Evolutionary conservation across 2,888 invertebrate genomes (phyloP), one percentile per base, ranked within the genome.

Genomic region (Geophilus truncorum): DNA sequence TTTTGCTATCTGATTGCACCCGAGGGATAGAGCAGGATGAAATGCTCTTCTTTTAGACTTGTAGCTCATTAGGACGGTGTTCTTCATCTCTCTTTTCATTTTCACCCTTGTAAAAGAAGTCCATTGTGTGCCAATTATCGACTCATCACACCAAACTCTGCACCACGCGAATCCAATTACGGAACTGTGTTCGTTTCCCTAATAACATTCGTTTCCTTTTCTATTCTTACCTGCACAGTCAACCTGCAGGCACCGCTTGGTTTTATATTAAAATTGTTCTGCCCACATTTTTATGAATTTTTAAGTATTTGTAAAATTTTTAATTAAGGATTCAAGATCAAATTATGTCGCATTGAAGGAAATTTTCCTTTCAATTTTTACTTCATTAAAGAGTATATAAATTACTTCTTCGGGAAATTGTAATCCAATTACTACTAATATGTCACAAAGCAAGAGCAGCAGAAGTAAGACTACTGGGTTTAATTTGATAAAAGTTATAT

Each of bases 141-240:
- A 23, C 57, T 62, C 57, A 62, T 62, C 57, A 62, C 57, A 62
- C 21, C 57, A 21, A 62, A 62, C n/a, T 62, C 57, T n/a, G 57
- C 57, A 62, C 57, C 57, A 62, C 57, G 57, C 57, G 57, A 62
- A 62, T 62, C 57, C 57, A 62, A 62, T 62, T 62, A 62, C 57
- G 57, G 7, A 62, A n/a, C 21, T 18, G 21, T 62, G 57, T 62
- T 62, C 21, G 57, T 62, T 23, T 23, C 7, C 23, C 57, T 62
- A 62, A 62, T 21, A 18, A 18, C 57, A 6, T 62, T n/a, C n/a
- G n/a, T n/a, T n/a, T n/a, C 23, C 57, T 62, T 62, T 5, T 21
- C 40, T 40, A 40, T 40, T 40, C 40, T 4, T 40, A 40, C 57
- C 57, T 23, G 23, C 23, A 12, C 21, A 62, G 21, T 21, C 23